Conservation (phyloP, 2,797 vertebrate species). For the Lepilemur septentrionalis region DNA sequence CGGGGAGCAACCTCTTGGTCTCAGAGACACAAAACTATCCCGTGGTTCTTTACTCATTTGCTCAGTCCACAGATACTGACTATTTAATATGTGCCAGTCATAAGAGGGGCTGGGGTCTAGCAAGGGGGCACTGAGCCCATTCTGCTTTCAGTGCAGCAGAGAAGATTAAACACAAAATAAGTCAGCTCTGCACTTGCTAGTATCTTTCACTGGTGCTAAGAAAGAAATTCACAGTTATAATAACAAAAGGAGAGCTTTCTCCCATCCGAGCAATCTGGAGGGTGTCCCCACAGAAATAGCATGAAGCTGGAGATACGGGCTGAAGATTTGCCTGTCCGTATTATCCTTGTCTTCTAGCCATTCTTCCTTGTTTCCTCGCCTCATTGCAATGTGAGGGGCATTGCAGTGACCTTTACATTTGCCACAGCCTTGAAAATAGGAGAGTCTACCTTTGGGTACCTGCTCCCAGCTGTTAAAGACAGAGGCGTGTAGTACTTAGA, state of each 20-base stretch:
- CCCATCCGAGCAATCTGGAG: neutral
- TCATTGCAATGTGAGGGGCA: neutral
- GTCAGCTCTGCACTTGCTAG: neutral
- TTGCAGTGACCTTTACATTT: no score
- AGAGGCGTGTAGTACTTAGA: neutral
- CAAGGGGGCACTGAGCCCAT: neutral
- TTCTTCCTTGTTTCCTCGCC: neutral
- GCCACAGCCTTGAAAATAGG: neutral
- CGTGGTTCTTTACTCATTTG: neutral
- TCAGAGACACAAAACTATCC: accelerated
- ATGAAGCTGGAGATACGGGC: neutral
- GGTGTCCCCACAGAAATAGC: neutral
- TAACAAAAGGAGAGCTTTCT: neutral
- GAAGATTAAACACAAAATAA: neutral
- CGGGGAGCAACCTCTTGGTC: accelerated
- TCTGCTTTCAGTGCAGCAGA: neutral
- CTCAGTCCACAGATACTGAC: no score
- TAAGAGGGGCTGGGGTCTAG: no score
- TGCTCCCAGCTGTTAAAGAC: neutral
- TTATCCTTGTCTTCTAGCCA: neutral
- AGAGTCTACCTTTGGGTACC: neutral
- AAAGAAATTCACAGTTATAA: neutral
- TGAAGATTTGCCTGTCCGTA: neutral
- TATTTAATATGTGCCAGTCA: no score
- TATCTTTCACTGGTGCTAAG: neutral